Conservation (phyloP, 2,113 vertebrate genomes). For the Ophthalmolycus amberensis region DNA sequence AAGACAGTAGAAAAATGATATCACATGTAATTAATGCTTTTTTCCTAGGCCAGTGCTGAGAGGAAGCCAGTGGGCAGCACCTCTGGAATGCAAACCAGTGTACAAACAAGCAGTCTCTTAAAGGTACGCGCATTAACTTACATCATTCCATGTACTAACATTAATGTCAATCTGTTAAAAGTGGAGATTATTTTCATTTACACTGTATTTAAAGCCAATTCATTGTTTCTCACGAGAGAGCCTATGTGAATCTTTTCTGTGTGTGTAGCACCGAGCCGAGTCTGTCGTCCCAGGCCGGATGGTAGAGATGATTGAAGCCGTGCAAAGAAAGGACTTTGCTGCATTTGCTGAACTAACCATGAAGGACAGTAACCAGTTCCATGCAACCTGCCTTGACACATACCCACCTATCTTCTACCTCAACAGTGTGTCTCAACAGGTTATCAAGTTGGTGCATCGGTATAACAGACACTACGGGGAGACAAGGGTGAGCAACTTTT, state of each 20-base stretch:
- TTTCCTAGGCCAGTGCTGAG: slow-evolving; percentile 88
- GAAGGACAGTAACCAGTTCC: slow-evolving; percentile 98
- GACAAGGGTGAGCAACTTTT: slow-evolving; percentile 84
- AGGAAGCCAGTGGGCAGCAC: slow-evolving; percentile 90
- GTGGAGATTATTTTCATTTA: background rate
- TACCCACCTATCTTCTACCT: slow-evolving; percentile 97
- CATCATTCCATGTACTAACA: background rate
- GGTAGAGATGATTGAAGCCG: slow-evolving; percentile 86
- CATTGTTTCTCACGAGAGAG: background rate
- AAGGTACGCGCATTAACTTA: slow-evolving; percentile 80
- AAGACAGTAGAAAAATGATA: background rate
- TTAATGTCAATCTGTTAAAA: background rate
- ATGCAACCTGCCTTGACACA: slow-evolving; percentile 96
- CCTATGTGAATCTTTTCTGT: background rate
- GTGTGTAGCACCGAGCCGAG: slow-evolving; percentile 88
- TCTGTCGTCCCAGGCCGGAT: slow-evolving; percentile 88
- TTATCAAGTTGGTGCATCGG: slow-evolving; percentile 89
- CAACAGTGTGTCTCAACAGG: slow-evolving; percentile 84
- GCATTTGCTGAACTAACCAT: slow-evolving; percentile 92
- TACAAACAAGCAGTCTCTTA: slow-evolving; percentile 90
- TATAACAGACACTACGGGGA: slow-evolving; percentile 87
- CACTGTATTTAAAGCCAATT: background rate
- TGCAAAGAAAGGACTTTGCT: slow-evolving; percentile 87
- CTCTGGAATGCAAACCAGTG: slow-evolving; percentile 92
- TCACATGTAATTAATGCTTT: background rate